A percentile compares a stretch with the other conserved stretches of the same genome.
phyloP scores from a whole-genome alignment of 2,113 vertebrate genomes.

The Pogona vitticeps region DNA sequence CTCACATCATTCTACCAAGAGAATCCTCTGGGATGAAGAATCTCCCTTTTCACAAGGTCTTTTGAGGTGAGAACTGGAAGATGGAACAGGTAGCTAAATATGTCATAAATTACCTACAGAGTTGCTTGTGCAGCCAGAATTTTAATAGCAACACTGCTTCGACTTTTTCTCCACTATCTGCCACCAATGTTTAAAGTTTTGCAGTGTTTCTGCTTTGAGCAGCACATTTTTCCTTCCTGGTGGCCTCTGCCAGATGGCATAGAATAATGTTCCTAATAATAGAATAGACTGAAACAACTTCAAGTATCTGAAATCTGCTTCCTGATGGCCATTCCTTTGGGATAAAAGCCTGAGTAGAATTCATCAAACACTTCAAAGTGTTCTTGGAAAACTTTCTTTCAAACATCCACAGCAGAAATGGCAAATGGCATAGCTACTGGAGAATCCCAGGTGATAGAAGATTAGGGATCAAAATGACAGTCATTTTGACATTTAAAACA shows the following conservation, averaged over 20 bases:
- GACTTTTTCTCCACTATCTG: not conserved
- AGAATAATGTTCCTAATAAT: not conserved
- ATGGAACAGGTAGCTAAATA: not conserved
- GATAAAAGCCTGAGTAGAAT: not conserved
- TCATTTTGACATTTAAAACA: conserved; percentile 6
- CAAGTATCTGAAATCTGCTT: not conserved
- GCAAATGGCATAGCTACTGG: not conserved
- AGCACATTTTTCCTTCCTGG: not conserved
- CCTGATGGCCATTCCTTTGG: not conserved
- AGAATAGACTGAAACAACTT: not conserved
- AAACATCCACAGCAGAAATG: conserved; percentile 6
- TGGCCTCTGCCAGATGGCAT: not conserved
- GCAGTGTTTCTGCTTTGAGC: not conserved
- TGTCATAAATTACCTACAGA: not conserved
- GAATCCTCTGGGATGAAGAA: not conserved
- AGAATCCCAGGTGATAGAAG: not conserved
- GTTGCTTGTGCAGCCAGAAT: not conserved
- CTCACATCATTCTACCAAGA: not conserved
- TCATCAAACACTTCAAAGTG: conserved; percentile 7
- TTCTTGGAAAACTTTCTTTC: not conserved
- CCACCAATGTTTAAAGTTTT: not conserved
- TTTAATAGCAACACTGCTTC: conserved; percentile 1
- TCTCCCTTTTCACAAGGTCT: not conserved
- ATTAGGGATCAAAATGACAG: conserved; percentile 24
- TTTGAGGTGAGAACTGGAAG: not conserved